These are phyloP conservation scores for Mohoua ochrocephala DNA, from an alignment of 2,113 vertebrate genomes.

Conservation along the genomic window DNA sequence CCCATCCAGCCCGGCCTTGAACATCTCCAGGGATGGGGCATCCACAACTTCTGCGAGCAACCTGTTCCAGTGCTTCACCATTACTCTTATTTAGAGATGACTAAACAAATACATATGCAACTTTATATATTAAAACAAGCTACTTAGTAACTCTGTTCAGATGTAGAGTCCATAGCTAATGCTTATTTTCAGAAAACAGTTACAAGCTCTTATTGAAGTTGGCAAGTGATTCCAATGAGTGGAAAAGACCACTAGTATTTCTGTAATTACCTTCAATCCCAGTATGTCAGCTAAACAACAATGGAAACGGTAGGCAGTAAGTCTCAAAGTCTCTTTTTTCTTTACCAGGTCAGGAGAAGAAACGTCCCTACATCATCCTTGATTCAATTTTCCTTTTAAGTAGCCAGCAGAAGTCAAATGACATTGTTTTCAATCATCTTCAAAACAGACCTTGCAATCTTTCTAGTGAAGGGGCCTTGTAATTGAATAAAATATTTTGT, in stretches of 20 bases:
- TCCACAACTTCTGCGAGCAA: neutral
- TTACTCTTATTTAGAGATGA: neutral
- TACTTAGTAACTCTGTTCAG: neutral
- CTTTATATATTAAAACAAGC: neutral
- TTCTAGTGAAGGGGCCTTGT: neutral
- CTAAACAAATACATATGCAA: neutral
- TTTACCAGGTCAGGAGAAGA: neutral
- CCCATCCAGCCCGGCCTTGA: neutral
- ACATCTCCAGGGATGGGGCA: neutral
- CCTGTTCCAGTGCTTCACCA: neutral
- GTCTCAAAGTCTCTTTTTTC: neutral
- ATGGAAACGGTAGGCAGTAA: neutral
- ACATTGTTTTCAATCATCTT: neutral
- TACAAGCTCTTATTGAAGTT: neutral
- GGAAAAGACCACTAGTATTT: neutral
- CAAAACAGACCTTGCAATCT: neutral
- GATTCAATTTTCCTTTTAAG: neutral
- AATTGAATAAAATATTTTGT: neutral
- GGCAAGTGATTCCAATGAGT: neutral
- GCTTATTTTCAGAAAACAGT: neutral
- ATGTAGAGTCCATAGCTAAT: neutral
- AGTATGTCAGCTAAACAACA: neutral
- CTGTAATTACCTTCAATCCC: neutral
- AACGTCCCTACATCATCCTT: neutral
- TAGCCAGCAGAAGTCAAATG: neutral